phyloP scores from a whole-genome alignment of 2,113 vertebrate species.

The Dromaius novaehollandiae region DNA sequence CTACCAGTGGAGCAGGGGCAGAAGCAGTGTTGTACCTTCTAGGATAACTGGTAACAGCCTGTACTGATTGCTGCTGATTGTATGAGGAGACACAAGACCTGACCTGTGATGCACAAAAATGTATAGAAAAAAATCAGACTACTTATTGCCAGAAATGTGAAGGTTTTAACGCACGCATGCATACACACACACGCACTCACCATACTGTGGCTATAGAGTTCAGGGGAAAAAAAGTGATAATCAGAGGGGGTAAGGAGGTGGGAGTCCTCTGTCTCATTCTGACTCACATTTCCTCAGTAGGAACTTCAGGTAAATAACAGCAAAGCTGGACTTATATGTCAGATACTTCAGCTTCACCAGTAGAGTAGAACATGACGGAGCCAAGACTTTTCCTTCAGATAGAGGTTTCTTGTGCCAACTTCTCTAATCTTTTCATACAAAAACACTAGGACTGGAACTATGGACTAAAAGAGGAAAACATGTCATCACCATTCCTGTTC shows the following conservation, averaged over 20 bases:
- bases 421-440: not conserved
- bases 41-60: not conserved
- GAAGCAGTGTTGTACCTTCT: not conserved
- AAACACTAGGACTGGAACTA: not conserved
- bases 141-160: not conserved
- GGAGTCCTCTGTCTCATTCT: not conserved
- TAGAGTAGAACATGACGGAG: not conserved
- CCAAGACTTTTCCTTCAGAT: not conserved
- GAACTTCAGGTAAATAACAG: not conserved
- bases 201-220: not conserved
- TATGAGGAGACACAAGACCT: rapidly evolving
- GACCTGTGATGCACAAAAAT: not conserved
- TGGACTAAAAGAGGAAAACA: not conserved
- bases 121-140: not conserved
- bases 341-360: not conserved
- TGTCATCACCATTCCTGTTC: not conserved
- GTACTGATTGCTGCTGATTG: not conserved
- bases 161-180: not conserved
- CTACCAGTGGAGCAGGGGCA: not conserved
- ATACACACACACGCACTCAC: not conserved
- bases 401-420: not conserved
- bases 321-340: not conserved
- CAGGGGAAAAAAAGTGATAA: not conserved
- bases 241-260: not conserved
- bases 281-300: not conserved